Base-by-base conservation (phyloP, 1,140 invertebrate genomes). In the Aricia agestis region DNA sequence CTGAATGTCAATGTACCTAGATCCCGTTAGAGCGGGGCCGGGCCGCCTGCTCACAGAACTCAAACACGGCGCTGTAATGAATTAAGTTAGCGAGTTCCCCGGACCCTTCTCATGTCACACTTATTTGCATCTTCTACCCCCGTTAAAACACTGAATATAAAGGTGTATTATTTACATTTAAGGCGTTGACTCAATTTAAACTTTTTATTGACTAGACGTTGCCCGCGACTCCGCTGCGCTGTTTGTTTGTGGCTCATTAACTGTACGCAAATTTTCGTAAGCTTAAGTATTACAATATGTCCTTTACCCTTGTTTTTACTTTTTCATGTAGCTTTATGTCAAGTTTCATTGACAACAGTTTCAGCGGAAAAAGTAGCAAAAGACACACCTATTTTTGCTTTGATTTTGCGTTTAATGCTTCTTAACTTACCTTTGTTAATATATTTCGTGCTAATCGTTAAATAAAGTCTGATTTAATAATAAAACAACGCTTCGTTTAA, bases 21-120 rank as follows among this genome's bases (percentile, higher is more conserved):
- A 32, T 45, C 61, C 13, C 17, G 41, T 68, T 63, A 36, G 42
- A 13, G 42, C 67, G 57, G 79, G 80, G 80, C 74, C 80, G 81
- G 76, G 78, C 74, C 71, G 76, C 67, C 78, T 78, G 74, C 73
- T 85, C 74, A 78, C 65, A 70, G 74, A 89, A 87, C 81, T 84
- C 84, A 86, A 87, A 87, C 81, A 85, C 76, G 80, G 80, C 80
- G 80, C 80, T 81, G 80, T 89, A 89, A 87, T 89, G 83, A 89
- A 89, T 87, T 85, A 86, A 86, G 85, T 89, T 89, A 86, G 67
- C 42, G 81, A 84, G 80, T 80, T 81, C 74, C 18, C 68, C 72
- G 45, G 68, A 77, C 79, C 78, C 74, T 78, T 76, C 76, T 79
- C 76, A 74, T 78, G 82, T 84, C 80, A 82, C 77, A 84, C 79